These are phyloP conservation scores for Liodrosophila aerea DNA, from an alignment of 2,888 invertebrate genomes.

Conservation along the genomic window DNA sequence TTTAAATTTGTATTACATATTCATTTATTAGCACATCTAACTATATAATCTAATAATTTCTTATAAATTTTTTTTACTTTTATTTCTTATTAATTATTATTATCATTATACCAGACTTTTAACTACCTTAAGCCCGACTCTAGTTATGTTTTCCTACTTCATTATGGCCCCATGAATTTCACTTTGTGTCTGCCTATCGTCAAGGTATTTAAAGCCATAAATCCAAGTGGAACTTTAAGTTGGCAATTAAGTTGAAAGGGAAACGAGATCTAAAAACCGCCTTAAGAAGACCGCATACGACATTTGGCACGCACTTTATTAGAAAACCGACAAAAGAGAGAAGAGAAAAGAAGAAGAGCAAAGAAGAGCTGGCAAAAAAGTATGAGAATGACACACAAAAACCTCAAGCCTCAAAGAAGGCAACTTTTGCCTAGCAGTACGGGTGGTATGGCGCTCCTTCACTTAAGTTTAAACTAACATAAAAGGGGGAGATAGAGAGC, in stretches of 20 bases:
- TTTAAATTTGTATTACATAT: no score
- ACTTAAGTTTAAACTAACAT: constrained; percentile 63
- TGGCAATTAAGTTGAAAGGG: constrained; percentile 60
- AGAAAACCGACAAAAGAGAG: constrained; percentile 35
- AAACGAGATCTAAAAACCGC: constrained; percentile 33
- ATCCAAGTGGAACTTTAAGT: constrained; percentile 41
- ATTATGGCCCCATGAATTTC: constrained; percentile 1
- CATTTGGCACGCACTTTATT: constrained; percentile 64
- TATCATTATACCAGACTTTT: no score
- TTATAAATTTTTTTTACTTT: no score
- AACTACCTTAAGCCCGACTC: neutral
- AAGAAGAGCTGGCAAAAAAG: neutral
- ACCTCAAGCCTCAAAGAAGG: constrained; percentile 59
- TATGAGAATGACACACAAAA: constrained; percentile 23
- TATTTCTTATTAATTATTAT: no score
- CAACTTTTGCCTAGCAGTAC: constrained; percentile 13
- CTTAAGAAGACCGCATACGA: constrained; percentile 30
- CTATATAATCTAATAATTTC: no score
- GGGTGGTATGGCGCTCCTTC: neutral
- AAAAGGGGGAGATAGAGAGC: constrained; percentile 9
- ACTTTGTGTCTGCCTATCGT: constrained; percentile 1
- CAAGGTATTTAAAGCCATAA: constrained; percentile 14
- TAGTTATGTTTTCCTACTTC: neutral
- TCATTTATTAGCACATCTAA: no score
- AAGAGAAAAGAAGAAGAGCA: constrained; percentile 4